Base-by-base conservation (phyloP, 2,797 vertebrate genomes). In the Buceros bicornis region DNA sequence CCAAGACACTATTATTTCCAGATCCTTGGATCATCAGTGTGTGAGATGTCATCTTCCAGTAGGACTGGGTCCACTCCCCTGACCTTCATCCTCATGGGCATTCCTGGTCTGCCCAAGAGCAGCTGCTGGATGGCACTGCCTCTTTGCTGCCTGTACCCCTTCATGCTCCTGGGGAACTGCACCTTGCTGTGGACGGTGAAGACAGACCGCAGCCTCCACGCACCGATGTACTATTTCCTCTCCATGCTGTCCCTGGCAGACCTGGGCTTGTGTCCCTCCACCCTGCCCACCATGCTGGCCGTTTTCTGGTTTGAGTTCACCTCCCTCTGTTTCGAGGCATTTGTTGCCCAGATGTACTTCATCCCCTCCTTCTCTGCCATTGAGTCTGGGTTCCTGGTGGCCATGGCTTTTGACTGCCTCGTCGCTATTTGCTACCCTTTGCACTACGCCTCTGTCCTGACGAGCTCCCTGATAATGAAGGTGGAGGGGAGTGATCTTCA, bases 271-370 rank as follows among this genome's bases (percentile, higher is more conserved):
- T 96, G 96, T 31, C 91, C 71, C 22, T 95, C 95, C 24, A 95
- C 95, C 16, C 87, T 97, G 24, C 97, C 94, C 45, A 93, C 95
- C 5, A 82, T 95, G 92, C 72, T 97, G 82, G 77, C 89, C 16
- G 50, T 93, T 45, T 98, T 95, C 82, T 94, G 93, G 48, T 82
- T 84, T 13, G 37, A 90, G 56, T 79, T 82, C 56, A 53, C 88
- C 43, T 53, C 42, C 29, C 84, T 95, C 3, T 2, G 2, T 10
- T 95, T 95, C 24, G 57, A 76, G 73, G 96, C 93, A 2, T 98
- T 98, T 33, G 51, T 98, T 26, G 22, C 90, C 10, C 98, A 98
- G 92, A 98, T 98, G 98, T 97, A 95, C 65, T 97, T 97, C 93
- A 97, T 98, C 87, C 97, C 98, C 72, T 60, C 79, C 81, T 96